Percentiles rank a stretch among this genome's conserved stretches.
phyloP scores from a whole-genome alignment of 2,888 invertebrate genomes.

The Cosmorhoe ocellata region DNA sequence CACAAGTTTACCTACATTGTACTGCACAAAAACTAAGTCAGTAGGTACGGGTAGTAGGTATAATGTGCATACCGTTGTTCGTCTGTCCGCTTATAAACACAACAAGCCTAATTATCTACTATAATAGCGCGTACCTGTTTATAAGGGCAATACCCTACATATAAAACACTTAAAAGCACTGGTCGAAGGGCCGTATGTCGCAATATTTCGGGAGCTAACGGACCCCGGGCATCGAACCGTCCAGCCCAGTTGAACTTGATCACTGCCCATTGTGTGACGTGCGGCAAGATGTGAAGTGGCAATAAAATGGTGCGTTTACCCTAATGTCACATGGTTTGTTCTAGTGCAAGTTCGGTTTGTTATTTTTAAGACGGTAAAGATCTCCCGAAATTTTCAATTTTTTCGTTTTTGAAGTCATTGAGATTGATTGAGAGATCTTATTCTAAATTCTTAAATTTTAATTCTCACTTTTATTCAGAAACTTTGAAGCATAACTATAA shows the following conservation, averaged over 20 bases:
- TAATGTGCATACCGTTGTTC: too few species aligned
- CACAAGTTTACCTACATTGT: too few species aligned
- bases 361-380: too few species aligned
- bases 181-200: slow-evolving; percentile 54
- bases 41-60: too few species aligned
- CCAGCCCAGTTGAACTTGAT: slow-evolving; percentile 53
- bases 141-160: slow-evolving; percentile 48
- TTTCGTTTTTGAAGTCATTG: too few species aligned
- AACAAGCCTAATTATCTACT: slow-evolving; percentile 9
- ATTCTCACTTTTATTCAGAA: too few species aligned
- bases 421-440: too few species aligned
- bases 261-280: slow-evolving; percentile 60
- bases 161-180: slow-evolving; percentile 40
- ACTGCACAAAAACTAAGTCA: too few species aligned
- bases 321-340: slow-evolving; percentile 15
- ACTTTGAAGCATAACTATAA: too few species aligned
- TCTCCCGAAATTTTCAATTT: too few species aligned
- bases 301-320: slow-evolving; percentile 35
- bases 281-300: slow-evolving; percentile 46
- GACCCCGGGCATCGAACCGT: slow-evolving; percentile 64
- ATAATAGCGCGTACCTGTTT: slow-evolving; percentile 21
- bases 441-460: too few species aligned
- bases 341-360: not conserved
- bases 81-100: not conserved
- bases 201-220: slow-evolving; percentile 80